These are phyloP conservation scores for Ormyrus pomaceus DNA, from an alignment of 2,888 invertebrate species.

Conservation along the genomic window DNA sequence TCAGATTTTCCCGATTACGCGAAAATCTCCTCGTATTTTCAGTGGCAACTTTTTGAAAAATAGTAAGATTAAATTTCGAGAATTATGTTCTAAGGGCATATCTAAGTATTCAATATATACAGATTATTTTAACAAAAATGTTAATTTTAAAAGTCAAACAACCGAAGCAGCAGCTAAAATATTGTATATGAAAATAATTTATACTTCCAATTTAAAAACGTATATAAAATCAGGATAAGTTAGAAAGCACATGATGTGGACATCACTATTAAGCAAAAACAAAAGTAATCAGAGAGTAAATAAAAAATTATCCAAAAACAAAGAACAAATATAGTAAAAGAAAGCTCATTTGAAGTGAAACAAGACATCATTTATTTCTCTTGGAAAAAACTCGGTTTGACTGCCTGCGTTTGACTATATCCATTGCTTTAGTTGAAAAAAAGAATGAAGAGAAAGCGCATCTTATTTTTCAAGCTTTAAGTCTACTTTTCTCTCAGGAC, in stretches of 20 bases:
- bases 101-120: no score
- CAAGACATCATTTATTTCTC: background rate
- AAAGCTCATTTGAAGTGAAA: background rate
- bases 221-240: no score
- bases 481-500: background rate
- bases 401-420: background rate
- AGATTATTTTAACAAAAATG: no score
- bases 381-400: background rate
- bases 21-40: slow-evolving; percentile 1
- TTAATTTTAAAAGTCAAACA: no score
- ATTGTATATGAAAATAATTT: no score
- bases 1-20: slow-evolving; percentile 17
- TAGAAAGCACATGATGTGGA: no score
- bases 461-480: slow-evolving; percentile 27
- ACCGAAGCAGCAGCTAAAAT: no score
- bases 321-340: background rate
- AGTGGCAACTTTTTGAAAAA: background rate
- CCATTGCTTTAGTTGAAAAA: background rate
- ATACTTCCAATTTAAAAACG: no score
- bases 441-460: slow-evolving; percentile 17
- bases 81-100: no score
- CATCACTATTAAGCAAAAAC: background rate
- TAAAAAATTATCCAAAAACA: slow-evolving; percentile 3
- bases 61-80: no score
- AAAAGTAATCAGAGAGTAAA: background rate